A percentile compares a stretch with the other conserved stretches of the same genome.
Evolutionary conservation across 2,113 vertebrate genomes (phyloP).

Genomic region (Lophochroa leadbeateri): DNA sequence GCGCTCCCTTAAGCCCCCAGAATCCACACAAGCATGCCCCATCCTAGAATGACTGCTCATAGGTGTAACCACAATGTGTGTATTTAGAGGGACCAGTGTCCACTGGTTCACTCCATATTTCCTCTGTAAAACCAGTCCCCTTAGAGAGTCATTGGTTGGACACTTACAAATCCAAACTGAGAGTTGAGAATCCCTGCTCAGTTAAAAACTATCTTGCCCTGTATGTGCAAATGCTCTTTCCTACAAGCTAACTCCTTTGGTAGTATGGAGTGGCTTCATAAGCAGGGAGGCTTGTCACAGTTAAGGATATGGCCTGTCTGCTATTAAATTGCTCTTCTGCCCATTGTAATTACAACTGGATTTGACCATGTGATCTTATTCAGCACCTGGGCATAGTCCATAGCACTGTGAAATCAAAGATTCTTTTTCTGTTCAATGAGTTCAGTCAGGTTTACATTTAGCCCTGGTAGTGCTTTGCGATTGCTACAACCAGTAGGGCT

Average conservation of each 20-base stretch:
- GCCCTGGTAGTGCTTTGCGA: not conserved
- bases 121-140: not conserved
- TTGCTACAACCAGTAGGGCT: slow-evolving; percentile 6
- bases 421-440: not conserved
- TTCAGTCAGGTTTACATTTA: not conserved
- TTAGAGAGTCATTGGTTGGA: not conserved
- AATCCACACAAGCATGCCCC: not conserved
- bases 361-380: not conserved
- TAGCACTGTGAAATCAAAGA: fast-evolving
- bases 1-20: not conserved
- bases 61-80: not conserved
- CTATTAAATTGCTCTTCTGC: not conserved
- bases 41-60: not conserved
- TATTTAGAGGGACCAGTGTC: not conserved
- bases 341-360: not conserved
- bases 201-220: not conserved
- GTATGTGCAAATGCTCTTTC: not conserved
- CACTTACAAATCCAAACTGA: not conserved
- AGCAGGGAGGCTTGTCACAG: not conserved
- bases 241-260: not conserved
- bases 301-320: not conserved
- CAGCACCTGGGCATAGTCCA: not conserved
- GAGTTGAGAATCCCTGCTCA: not conserved
- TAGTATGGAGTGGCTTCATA: not conserved
- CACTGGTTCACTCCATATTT: not conserved